A percentile compares a stretch with the other conserved stretches of the same genome.
phyloP scores from a whole-genome alignment of 2,797 vertebrate genomes.

The Pseudochromis fuscus region DNA sequence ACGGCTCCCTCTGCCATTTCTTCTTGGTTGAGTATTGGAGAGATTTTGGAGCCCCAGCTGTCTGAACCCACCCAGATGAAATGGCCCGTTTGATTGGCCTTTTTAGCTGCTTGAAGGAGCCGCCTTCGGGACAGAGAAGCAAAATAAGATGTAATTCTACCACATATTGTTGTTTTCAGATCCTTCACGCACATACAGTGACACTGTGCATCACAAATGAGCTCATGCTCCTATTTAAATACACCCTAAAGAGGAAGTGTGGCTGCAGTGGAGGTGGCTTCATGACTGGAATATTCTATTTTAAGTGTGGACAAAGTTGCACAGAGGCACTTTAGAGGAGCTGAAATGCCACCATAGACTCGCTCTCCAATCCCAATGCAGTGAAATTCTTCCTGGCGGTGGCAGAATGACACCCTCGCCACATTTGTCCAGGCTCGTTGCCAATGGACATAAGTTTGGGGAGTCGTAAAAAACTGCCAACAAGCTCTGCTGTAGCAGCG shows the following conservation, averaged over 20 bases:
- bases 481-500: conserved; percentile 53
- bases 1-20: conserved; percentile 95
- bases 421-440: conserved; percentile 64
- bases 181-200: conserved; percentile 1
- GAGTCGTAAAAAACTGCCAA: conserved; percentile 58
- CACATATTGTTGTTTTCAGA: conserved; percentile 3
- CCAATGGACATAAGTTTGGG: conserved; percentile 64
- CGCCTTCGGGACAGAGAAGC: conserved; percentile 79
- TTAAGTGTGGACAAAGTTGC: conserved; percentile 34
- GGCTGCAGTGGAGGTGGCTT: conserved; percentile 11
- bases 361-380: conserved; percentile 19
- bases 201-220: neutral
- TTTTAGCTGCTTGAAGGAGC: conserved; percentile 92
- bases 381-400: conserved; percentile 27
- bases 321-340: conserved; percentile 23
- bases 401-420: conserved; percentile 57
- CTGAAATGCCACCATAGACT: conserved; percentile 35
- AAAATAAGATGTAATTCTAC: conserved; percentile 21
- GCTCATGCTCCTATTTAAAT: conserved; percentile 14
- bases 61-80: conserved; percentile 98
- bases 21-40: conserved; percentile 92
- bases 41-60: conserved; percentile 96
- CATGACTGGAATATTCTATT: conserved; percentile 21
- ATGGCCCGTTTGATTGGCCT: conserved; percentile 94
- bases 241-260: conserved; percentile 2